phyloP scores from a whole-genome alignment of 2,797 vertebrate genomes.

The Vireo griseus region DNA sequence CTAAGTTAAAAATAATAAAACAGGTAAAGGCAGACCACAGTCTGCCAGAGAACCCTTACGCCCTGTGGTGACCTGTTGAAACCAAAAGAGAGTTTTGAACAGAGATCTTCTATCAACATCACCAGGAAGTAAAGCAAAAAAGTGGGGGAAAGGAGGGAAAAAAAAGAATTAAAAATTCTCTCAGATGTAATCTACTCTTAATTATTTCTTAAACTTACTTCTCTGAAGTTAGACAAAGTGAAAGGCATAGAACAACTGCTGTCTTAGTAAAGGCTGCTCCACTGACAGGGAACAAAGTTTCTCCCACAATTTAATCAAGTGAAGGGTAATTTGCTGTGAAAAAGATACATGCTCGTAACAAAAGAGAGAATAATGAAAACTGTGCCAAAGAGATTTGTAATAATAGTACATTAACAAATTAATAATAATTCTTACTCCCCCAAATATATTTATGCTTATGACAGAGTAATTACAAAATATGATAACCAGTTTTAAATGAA shows the following conservation, averaged over 20 bases:
- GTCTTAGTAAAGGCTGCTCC: neutral
- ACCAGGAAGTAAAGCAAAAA: neutral
- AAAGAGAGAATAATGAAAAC: neutral
- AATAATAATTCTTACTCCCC: neutral
- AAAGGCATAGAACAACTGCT: neutral
- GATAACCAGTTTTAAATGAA: neutral
- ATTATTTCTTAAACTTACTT: neutral
- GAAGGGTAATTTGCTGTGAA: neutral
- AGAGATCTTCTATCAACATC: neutral
- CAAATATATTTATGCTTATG: neutral
- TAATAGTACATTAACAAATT: neutral
- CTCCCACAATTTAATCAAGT: neutral
- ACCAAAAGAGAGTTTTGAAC: neutral
- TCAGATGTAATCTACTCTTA: neutral
- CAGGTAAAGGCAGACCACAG: neutral
- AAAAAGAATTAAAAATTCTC: neutral
- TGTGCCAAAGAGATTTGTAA: neutral
- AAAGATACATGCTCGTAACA: neutral
- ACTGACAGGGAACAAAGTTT: neutral
- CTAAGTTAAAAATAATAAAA: neutral
- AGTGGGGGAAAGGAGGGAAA: fast-evolving
- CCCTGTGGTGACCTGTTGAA: neutral
- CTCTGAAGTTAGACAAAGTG: neutral
- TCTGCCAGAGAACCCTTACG: neutral
- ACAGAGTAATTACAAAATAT: neutral